phyloP scores from a whole-genome alignment of 2,797 vertebrate genomes.

The Tragelaphus oryx region DNA sequence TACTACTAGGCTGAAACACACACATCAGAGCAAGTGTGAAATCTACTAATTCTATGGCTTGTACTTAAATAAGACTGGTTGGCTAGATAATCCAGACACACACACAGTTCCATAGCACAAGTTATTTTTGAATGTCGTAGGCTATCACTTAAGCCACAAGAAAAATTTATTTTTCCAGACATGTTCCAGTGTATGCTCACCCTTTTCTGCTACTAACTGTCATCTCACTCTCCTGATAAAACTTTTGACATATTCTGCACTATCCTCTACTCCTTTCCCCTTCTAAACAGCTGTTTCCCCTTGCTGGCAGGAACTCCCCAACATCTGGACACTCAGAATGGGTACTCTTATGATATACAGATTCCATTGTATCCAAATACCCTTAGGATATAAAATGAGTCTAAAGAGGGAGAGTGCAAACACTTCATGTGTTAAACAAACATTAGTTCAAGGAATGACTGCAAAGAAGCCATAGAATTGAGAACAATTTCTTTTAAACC shows the following conservation, averaged over 20 bases:
- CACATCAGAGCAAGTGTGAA: not conserved
- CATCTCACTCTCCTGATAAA: constrained; percentile 64
- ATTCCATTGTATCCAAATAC: constrained; percentile 37
- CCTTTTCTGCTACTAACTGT: constrained; percentile 59
- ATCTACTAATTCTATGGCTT: not conserved
- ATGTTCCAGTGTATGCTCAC: constrained; percentile 50
- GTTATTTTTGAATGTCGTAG: constrained; percentile 33
- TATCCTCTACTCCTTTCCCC: constrained; percentile 11
- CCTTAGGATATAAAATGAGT: constrained; percentile 16
- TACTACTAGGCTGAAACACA: not conserved
- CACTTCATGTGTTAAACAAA: not conserved
- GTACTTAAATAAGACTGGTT: constrained; percentile 28
- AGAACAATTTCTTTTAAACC: not conserved
- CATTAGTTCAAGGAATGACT: not conserved
- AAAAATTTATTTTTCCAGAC: constrained; percentile 65
- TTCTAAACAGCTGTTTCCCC: constrained; percentile 66
- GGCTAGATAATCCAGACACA: not conserved
- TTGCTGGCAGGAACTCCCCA: constrained; percentile 52
- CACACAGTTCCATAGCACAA: not conserved
- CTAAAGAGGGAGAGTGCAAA: not conserved
- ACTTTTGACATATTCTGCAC: constrained; percentile 58
- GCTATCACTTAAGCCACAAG: constrained; percentile 38
- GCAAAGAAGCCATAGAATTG: not conserved
- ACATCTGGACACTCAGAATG: constrained; percentile 61
- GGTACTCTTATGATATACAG: constrained; percentile 49